A percentile compares a stretch with the other conserved stretches of the same genome.
phyloP scores from a whole-genome alignment of 2,113 vertebrate species.

The Hydrochoerus hydrochaeris region DNA sequence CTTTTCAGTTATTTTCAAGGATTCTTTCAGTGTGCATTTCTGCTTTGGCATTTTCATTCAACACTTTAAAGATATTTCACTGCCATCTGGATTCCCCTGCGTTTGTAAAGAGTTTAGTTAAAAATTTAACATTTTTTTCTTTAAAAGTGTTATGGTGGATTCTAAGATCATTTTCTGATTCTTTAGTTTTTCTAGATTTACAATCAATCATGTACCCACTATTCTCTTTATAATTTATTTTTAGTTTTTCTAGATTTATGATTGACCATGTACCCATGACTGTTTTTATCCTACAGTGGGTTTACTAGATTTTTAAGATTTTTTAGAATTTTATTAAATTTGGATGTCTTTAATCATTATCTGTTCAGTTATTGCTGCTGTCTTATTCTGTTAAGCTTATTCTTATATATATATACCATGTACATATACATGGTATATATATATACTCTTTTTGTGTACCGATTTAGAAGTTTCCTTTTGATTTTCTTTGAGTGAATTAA shows the following conservation, averaged over 20 bases:
- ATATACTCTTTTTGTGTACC: not conserved
- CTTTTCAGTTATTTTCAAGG: not conserved
- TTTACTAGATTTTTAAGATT: constrained; percentile 39
- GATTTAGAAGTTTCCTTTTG: not conserved
- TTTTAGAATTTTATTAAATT: not conserved
- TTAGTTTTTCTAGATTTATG: not conserved
- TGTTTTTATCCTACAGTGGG: not conserved
- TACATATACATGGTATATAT: not conserved
- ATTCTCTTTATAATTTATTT: not conserved
- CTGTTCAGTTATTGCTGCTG: not conserved
- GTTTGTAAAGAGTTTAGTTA: not conserved
- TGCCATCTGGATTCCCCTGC: not conserved
- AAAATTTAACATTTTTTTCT: constrained; percentile 33
- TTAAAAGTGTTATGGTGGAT: not conserved
- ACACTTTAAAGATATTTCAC: constrained; percentile 6
- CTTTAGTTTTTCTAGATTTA: not conserved
- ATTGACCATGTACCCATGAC: not conserved
- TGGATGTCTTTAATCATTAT: not conserved
- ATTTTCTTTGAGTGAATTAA: not conserved
- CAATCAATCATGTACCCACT: not conserved
- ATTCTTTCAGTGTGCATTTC: not conserved
- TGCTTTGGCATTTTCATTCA: not conserved
- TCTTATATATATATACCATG: rapidly evolving
- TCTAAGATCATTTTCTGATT: constrained; percentile 4
- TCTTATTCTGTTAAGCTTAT: not conserved